Evolutionary conservation across 1,140 invertebrate species (phyloP).

Genomic region (Diorhabda elongata): DNA sequence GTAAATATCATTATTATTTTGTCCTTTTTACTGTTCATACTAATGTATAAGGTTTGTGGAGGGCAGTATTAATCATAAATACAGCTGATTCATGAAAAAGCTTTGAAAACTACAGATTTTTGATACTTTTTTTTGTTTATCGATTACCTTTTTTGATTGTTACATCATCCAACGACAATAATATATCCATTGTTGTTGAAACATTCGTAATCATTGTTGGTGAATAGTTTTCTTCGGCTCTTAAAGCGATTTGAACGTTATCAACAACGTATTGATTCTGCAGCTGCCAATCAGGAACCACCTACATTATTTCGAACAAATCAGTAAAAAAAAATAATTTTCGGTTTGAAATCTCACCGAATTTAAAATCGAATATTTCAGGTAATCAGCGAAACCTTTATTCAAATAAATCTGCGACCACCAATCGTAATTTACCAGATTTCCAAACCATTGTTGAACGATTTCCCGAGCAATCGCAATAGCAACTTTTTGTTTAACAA

Average conservation of each 20-base stretch:
- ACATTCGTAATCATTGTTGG: slow-evolving; percentile 44
- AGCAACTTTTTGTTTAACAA: slow-evolving; percentile 48
- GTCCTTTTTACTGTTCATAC: too few relatives aligned
- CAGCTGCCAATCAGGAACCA: slow-evolving; percentile 29
- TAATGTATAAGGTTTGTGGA: too few relatives aligned
- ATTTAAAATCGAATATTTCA: slow-evolving; percentile 38
- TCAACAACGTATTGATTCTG: slow-evolving; percentile 48
- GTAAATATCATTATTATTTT: too few relatives aligned
- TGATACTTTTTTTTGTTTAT: too few relatives aligned
- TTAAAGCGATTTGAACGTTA: slow-evolving; percentile 45
- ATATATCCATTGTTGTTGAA: slow-evolving; percentile 34
- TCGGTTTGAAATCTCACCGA: slow-evolving; percentile 26
- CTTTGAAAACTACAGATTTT: too few relatives aligned
- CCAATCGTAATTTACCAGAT: slow-evolving; percentile 59
- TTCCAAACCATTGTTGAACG: slow-evolving; percentile 68
- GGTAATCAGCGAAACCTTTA: slow-evolving; percentile 51
- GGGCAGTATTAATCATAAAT: too few relatives aligned
- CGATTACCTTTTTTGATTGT: too few relatives aligned
- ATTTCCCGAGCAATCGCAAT: slow-evolving; percentile 59
- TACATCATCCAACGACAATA: too few relatives aligned
- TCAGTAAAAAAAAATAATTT: slow-evolving; percentile 49
- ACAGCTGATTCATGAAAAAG: too few relatives aligned
- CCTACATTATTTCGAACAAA: slow-evolving; percentile 26
- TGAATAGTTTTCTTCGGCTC: slow-evolving; percentile 33
- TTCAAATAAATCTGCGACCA: slow-evolving; percentile 51